Conservation (phyloP, 1,140 invertebrate species). For the Tetramorium parvispinum region DNA sequence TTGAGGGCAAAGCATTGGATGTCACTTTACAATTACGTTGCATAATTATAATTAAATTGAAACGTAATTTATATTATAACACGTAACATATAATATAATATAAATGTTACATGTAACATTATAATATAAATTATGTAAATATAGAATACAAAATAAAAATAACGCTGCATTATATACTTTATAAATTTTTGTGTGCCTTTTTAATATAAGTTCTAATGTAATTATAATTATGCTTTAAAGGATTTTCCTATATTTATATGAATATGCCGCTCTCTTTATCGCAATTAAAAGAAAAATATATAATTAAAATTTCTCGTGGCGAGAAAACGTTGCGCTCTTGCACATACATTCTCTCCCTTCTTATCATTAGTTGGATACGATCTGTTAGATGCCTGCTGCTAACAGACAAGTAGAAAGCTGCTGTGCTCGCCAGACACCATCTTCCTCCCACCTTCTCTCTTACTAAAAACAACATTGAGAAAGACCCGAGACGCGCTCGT, state of each 20-base stretch:
- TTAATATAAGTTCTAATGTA: not conserved
- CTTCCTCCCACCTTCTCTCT: constrained; percentile 38
- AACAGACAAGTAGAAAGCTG: constrained; percentile 56
- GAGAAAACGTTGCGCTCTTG: constrained; percentile 34
- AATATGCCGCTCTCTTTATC: not conserved
- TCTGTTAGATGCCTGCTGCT: constrained; percentile 42
- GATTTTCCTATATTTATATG: not conserved
- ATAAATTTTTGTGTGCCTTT: not conserved
- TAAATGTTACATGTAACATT: no score
- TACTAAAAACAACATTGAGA: constrained; percentile 23
- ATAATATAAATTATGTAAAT: not conserved
- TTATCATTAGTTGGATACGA: constrained; percentile 35
- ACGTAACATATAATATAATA: not conserved
- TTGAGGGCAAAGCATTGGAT: not conserved
- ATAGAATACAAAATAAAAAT: not conserved
- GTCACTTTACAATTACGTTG: constrained; percentile 4
- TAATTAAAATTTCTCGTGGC: constrained; percentile 5
- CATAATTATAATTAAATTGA: constrained; percentile 20
- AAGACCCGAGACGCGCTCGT: constrained; percentile 10
- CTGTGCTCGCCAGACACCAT: constrained; percentile 30
- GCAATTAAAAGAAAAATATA: constrained; percentile 5
- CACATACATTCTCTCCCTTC: constrained; percentile 27
- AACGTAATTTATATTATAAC: not conserved
- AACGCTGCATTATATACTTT: not conserved
- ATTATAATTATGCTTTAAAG: constrained; percentile 31